A percentile compares a stretch with the other conserved stretches of the same genome.
Evolutionary conservation across 2,797 vertebrate genomes (phyloP).

Genomic region (Myotis planiceps): DNA sequence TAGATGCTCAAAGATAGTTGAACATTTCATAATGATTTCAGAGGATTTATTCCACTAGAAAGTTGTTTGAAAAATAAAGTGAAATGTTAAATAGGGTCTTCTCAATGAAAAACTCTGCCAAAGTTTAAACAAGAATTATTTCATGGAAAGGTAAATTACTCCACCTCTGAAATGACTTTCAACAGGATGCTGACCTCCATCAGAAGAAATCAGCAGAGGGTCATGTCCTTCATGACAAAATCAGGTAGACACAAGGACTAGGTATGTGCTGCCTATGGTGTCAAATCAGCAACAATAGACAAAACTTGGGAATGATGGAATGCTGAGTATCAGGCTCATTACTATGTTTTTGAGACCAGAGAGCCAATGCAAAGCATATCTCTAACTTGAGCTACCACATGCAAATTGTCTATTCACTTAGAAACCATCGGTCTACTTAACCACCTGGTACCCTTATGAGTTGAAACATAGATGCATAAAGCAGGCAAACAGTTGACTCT

Average conservation of each 20-base stretch:
- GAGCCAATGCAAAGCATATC: neutral
- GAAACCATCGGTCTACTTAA: neutral
- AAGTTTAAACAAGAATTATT: conserved; percentile 15
- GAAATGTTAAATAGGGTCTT: neutral
- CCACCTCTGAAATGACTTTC: neutral
- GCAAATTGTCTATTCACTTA: neutral
- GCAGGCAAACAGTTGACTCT: neutral
- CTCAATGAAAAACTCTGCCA: neutral
- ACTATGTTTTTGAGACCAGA: neutral
- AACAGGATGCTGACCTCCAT: neutral
- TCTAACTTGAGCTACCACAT: neutral
- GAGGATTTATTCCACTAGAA: neutral
- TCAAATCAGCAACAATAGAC: neutral
- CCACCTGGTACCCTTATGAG: neutral
- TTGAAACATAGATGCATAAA: neutral
- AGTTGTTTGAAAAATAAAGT: conserved; percentile 25
- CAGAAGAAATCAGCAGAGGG: neutral
- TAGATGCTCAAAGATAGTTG: neutral
- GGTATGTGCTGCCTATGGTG: neutral
- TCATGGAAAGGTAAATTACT: neutral
- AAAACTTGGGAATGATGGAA: neutral
- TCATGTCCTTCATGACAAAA: neutral
- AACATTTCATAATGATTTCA: neutral
- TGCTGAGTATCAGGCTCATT: neutral
- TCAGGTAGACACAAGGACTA: neutral